Conservation (phyloP, 2,113 vertebrate genomes). For the Salvator merianae region DNA sequence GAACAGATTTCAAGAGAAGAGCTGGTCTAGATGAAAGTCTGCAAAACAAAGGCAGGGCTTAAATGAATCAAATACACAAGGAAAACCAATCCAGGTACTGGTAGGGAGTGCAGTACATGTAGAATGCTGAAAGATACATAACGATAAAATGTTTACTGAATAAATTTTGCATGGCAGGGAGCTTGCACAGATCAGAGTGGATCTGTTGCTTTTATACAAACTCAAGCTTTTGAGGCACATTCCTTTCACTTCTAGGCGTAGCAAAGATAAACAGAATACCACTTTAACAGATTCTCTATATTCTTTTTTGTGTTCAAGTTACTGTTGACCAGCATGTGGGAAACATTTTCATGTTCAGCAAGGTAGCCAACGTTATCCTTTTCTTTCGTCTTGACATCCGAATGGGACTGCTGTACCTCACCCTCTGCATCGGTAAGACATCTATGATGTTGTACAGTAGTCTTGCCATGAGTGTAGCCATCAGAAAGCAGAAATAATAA, state of each 20-base stretch:
- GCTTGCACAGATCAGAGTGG: too few species aligned
- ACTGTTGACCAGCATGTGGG: slow-evolving; percentile 93
- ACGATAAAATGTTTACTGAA: background rate
- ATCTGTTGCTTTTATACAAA: background rate
- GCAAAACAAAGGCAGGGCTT: background rate
- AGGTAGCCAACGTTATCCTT: slow-evolving; percentile 92
- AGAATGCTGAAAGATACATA: background rate
- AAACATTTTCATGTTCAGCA: slow-evolving; percentile 96
- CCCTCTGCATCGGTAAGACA: slow-evolving; percentile 88
- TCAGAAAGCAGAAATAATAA: background rate
- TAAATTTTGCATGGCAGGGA: background rate
- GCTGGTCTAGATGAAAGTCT: background rate
- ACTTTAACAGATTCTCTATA: background rate
- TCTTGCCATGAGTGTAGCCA: background rate
- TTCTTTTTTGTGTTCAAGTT: slow-evolving; percentile 59
- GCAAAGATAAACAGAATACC: background rate
- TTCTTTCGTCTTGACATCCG: slow-evolving; percentile 95
- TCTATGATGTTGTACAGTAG: rapidly evolving
- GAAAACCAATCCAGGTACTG: background rate
- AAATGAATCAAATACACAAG: background rate
- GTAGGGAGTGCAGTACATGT: background rate
- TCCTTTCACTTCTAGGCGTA: background rate
- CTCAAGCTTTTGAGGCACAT: background rate
- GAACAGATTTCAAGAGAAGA: background rate
- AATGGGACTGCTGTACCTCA: slow-evolving; percentile 90